Evolutionary conservation across 2,113 vertebrate species (phyloP), one percentile per base, ranked within the genome.

Genomic region (Tetrax tetrax): DNA sequence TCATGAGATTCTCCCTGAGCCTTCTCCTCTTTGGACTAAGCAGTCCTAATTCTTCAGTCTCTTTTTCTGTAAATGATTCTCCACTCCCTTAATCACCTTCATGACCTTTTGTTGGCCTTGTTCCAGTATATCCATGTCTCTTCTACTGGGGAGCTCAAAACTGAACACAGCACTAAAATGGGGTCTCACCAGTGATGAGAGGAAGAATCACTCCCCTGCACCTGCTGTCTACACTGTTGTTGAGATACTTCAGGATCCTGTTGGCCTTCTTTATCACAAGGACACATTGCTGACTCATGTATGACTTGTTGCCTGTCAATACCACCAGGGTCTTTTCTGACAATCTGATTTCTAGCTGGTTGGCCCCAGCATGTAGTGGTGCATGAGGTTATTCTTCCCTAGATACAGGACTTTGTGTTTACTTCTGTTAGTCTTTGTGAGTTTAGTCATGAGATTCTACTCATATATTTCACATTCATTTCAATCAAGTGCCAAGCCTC

Each of bases 271-370:
- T 37, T 65, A 41, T 51, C 35, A 18, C 19, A 64, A 22, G 6
- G 12, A 9, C 7, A 17, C 19, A 20, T 56, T 3, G 0, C 14
- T 77, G 28, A 29, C 12, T 64, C 4, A 7, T 8, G 7, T 70
- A 65, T 17, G 25, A 3, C 12, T 65, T 41, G 3, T 9, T 74
- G 25, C 7, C 25, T 29, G 20, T 51, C 19, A 65, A 33, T 25
- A 53, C 2, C 24, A 71, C 1, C 14, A 43, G 5, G 9, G 2
- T 2, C 6, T 51, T 59, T 50, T 51, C 28, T 63, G 63, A 50
- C 21, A 70, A 65, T 23, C 18, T 64, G 25, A 21, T 45, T 74
- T 69, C 21, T 37, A 54, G 2, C 5, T 18, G 12, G 7, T 22
- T 80, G 16, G 13, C 15, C 21, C 7, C 24, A 38, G 21, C 5